A percentile compares a stretch with the other conserved stretches of the same genome.
These are phyloP conservation scores for Meriones psammophilus DNA, from an alignment of 2,797 vertebrate species.

Conservation along the genomic window DNA sequence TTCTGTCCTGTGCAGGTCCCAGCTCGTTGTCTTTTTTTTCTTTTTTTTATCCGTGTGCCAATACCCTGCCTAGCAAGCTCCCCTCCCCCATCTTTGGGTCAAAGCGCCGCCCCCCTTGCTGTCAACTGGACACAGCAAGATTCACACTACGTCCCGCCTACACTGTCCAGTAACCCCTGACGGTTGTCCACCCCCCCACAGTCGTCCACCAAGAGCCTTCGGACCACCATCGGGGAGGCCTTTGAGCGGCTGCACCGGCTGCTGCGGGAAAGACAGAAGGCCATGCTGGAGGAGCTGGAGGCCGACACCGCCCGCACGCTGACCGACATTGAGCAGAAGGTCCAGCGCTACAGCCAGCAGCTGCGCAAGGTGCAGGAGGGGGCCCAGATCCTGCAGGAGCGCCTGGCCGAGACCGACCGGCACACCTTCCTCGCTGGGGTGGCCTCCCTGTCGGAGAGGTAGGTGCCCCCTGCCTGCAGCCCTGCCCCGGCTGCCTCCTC, in stretches of 20 bases:
- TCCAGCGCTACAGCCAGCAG: conserved; percentile 98
- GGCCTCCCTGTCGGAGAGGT: conserved; percentile 95
- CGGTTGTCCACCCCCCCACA: conserved; percentile 76
- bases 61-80: rapidly evolving
- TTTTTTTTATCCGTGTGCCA: background rate
- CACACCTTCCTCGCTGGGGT: conserved; percentile 96
- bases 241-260: conserved; percentile 97
- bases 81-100: background rate
- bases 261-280: conserved; percentile 96
- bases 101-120: background rate
- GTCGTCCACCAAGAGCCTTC: conserved; percentile 97
- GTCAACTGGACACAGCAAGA: background rate
- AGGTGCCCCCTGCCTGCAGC: background rate
- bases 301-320: conserved; percentile 95
- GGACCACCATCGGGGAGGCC: conserved; percentile 95
- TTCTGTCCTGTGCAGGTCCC: background rate
- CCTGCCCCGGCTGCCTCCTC: background rate
- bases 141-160: background rate
- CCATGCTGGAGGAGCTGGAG: conserved; percentile 99
- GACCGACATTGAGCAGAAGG: conserved; percentile 97
- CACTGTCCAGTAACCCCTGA: background rate
- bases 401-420: conserved; percentile 93
- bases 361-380: conserved; percentile 98
- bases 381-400: conserved; percentile 97
- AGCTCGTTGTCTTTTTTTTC: rapidly evolving